Evolutionary conservation across 2,797 vertebrate genomes (phyloP), one percentile per base, ranked within the genome.

Genomic region (Syngnathus acus): DNA sequence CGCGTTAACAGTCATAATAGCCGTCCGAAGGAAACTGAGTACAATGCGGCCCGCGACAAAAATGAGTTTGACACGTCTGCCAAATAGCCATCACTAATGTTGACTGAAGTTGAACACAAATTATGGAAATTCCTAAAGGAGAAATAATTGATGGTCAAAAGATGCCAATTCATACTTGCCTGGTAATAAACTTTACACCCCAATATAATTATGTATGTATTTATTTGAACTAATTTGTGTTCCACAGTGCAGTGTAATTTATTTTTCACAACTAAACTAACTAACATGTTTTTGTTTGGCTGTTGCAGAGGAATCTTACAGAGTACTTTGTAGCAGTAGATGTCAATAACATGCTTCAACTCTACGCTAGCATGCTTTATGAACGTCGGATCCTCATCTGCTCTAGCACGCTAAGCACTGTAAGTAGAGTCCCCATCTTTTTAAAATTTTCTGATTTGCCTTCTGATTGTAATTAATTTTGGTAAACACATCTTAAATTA

Each of bases 311-410:
- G 89, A 98, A 98, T 82, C 91, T 99, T 87, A 98, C 95, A 0
- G 96, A 99, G 88, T 99, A 98, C 86, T 97, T 97, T 87, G 95
- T 98, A 86, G 96, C 96, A 53, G 97, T 99, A 80, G 97, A 99
- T 79, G 94, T 98, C 74, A 99, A 95, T 90, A 99, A 98, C 92
- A 98, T 99, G 95, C 90, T 99, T 72, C 96, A 98, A 75, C 93
- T 99, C 75, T 99, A 98, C 0, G 97, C 97, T 84, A 99, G 97
- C 72, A 97, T 99, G 97, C 89, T 99, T 74, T 95, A 94, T 19
- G 97, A 99, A 77, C 94, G 97, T 16, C 92, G 96, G 79, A 92
- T 99, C 84, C 94, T 99, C 88, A 94, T 99, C 77, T 93, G 93
- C 84, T 97, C 95, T 86, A 98, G 95, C 89, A 98, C 96, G 81